Base-by-base conservation (phyloP, 2,113 vertebrate genomes). In the Ornithorhynchus anatinus region DNA sequence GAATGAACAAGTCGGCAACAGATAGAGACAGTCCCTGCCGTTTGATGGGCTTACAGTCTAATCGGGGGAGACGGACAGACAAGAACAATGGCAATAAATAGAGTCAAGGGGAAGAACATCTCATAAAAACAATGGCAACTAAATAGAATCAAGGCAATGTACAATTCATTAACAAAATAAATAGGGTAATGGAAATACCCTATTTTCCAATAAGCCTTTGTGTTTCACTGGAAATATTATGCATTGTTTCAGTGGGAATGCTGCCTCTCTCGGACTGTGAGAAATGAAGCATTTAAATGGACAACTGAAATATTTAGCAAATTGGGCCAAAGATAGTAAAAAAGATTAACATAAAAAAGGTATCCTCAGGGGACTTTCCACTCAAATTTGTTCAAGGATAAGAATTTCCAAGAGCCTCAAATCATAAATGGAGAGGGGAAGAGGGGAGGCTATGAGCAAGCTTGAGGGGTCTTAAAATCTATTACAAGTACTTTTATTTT, bases 341-440 rank as follows among this genome's bases (percentile, higher is more conserved):
- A 59, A 42, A 35, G 35, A 83, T 87, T 81, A 84, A 51, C 82
- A 85, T 87, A 70, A 79, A 81, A 84, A 81, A 77, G 69, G 37
- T 35, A 70, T 62, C 51, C 60, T 6, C 32, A 35, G 44, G 78
- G 76, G 16, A 62, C 75, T 81, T 78, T 64, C 64, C 70, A 67
- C 68, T 70, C 32, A 35, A 10, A 33, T 7, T 69, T 65, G 31
- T 57, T 59, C 70, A 60, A 47, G 66, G 23, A 15, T 15, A 25
- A 48, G 29, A 48, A 10, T 29, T 48, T 9, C 5, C 10, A 27
- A 9, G 65, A 64, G 67, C 50, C 35, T 27, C 37, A 5, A 19
- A 40, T 73, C 40, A 32, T 35, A 16, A n/a, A 43, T 50, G 56
- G 65, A 43, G 52, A 64, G 61, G 44, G 1, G 33, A 23, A 35